These are phyloP conservation scores for Polydrusus tereticollis DNA, from an alignment of 2,888 invertebrate genomes.

Conservation along the genomic window DNA sequence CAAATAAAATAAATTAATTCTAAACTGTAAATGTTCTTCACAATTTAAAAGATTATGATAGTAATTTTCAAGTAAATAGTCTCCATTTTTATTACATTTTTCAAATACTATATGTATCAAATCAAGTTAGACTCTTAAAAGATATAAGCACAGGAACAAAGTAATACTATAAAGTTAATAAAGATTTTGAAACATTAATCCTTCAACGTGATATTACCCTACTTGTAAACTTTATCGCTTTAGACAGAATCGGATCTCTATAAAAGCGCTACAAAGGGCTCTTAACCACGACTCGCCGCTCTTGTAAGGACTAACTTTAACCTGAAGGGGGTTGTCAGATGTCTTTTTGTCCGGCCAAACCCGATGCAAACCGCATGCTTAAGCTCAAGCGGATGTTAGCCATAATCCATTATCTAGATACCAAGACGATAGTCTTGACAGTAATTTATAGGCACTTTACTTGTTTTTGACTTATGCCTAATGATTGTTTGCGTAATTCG, in stretches of 20 bases:
- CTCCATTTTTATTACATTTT: too few species aligned
- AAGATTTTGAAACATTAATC: too few species aligned
- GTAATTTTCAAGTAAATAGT: too few species aligned
- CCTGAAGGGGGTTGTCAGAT: constrained; percentile 32
- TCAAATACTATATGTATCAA: too few species aligned
- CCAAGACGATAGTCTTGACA: background rate
- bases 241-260: constrained; percentile 10
- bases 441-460: constrained; percentile 12
- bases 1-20: too few species aligned
- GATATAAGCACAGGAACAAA: too few species aligned
- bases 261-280: constrained; percentile 28
- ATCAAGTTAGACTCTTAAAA: too few species aligned
- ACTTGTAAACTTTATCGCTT: constrained; percentile 1
- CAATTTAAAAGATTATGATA: too few species aligned
- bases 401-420: constrained; percentile 16
- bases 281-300: constrained; percentile 31
- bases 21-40: too few species aligned
- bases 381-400: constrained; percentile 14
- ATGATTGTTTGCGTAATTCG: too few species aligned
- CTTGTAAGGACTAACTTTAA: constrained; percentile 30
- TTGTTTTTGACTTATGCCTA: background rate
- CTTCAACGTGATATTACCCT: background rate
- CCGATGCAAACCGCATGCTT: constrained; percentile 30
- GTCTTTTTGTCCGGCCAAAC: constrained; percentile 34
- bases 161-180: too few species aligned